Percentiles rank a stretch among this genome's conserved stretches.
Conservation (phyloP, 37 sponge, comb jelly and placozoan genomes). For the Theonella swinhoei region DNA sequence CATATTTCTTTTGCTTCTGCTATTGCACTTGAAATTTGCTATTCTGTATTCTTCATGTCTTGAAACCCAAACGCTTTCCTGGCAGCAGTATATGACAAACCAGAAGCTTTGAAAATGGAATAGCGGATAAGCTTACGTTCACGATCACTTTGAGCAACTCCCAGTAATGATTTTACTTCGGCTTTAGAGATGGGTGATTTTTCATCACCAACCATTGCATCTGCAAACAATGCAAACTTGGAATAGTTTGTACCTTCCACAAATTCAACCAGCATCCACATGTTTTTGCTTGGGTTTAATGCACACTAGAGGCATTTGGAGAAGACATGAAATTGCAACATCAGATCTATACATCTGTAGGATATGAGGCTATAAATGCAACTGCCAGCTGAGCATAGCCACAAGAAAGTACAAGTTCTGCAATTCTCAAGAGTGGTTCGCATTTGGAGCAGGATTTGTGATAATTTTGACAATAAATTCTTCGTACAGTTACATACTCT, state of each 20-base stretch:
- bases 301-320: conserved; percentile 13
- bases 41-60: background rate
- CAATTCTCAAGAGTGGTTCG: background rate
- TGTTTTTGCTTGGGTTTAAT: background rate
- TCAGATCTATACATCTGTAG: background rate
- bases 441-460: conserved; percentile 4
- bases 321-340: background rate
- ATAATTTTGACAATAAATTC: background rate
- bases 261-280: background rate
- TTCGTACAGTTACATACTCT: background rate
- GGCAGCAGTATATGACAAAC: conserved; percentile 13
- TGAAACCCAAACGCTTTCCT: conserved; percentile 19
- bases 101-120: conserved; percentile 18
- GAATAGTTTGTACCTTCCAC: background rate
- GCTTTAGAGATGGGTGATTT: background rate
- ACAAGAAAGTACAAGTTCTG: background rate
- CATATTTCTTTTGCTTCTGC: conserved; percentile 14
- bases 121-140: conserved; percentile 17
- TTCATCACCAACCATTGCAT: background rate
- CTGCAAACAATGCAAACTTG: background rate
- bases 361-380: background rate
- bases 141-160: background rate
- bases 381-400: background rate
- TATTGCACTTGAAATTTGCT: background rate
- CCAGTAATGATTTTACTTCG: conserved; percentile 4